Evolutionary conservation across 2,888 invertebrate genomes (phyloP).

Genomic region (Cryptophagus acutangulus): DNA sequence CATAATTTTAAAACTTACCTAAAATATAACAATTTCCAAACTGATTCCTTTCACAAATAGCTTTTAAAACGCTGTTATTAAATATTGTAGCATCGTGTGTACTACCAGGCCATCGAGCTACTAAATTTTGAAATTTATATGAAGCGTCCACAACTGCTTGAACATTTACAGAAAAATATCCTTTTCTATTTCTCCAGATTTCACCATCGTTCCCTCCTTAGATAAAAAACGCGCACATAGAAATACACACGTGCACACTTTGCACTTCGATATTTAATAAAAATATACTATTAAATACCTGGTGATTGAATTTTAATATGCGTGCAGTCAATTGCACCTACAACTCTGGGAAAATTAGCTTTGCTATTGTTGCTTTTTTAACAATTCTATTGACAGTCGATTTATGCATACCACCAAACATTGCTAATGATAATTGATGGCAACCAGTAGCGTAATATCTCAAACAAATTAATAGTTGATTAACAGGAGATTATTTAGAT

Average conservation of each 20-base stretch:
- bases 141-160: constrained; percentile 22
- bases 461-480: constrained; percentile 2
- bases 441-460: not conserved
- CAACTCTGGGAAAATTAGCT: constrained; percentile 1
- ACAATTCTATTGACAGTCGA: constrained; percentile 2
- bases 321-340: not conserved
- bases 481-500: too few relatives aligned
- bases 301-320: constrained; percentile 3
- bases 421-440: constrained; percentile 1
- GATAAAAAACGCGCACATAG: too few relatives aligned
- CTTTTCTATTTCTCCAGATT: constrained; percentile 23
- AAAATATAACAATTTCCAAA: constrained; percentile 1
- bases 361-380: not conserved
- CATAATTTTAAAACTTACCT: constrained; percentile 1
- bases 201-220: constrained; percentile 22
- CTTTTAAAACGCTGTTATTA: constrained; percentile 3
- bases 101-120: constrained; percentile 11
- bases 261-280: not conserved
- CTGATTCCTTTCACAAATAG: constrained; percentile 5
- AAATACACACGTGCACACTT: not conserved
- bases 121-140: constrained; percentile 15
- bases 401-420: constrained; percentile 3
- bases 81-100: constrained; percentile 1
- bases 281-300: not conserved
- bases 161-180: constrained; percentile 28